Evolutionary conservation across 2,113 vertebrate genomes (phyloP).

Genomic region (Vireo altiloquus): DNA sequence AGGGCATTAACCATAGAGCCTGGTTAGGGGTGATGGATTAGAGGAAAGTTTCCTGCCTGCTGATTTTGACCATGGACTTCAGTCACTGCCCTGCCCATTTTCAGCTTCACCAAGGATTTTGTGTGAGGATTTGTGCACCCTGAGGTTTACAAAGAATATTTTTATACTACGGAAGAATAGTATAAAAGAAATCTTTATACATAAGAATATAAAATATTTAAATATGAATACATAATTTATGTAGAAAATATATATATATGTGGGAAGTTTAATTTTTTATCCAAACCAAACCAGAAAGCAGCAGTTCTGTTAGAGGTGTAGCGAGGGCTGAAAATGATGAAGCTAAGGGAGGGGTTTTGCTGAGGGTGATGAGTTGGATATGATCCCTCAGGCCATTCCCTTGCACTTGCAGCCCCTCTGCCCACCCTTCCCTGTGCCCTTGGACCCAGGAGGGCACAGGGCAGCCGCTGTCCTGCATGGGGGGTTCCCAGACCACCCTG

Average conservation of each 20-base stretch:
- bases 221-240: background rate
- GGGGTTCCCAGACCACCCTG: background rate
- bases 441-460: background rate
- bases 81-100: accelerated
- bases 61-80: background rate
- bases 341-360: background rate
- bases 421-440: background rate
- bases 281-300: background rate
- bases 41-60: background rate
- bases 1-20: background rate
- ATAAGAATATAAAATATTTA: background rate
- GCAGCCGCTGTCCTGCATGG: background rate
- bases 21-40: background rate
- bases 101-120: background rate
- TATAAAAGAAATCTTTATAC: background rate
- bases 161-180: background rate
- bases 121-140: background rate
- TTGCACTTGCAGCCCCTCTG: background rate
- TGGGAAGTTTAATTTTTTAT: background rate
- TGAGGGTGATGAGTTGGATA: background rate
- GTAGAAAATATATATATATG: no score
- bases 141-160: background rate
- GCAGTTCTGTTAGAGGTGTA: background rate
- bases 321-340: background rate
- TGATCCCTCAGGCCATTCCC: accelerated